Conservation (phyloP, 2,113 vertebrate species). For the Varanus komodoensis region DNA sequence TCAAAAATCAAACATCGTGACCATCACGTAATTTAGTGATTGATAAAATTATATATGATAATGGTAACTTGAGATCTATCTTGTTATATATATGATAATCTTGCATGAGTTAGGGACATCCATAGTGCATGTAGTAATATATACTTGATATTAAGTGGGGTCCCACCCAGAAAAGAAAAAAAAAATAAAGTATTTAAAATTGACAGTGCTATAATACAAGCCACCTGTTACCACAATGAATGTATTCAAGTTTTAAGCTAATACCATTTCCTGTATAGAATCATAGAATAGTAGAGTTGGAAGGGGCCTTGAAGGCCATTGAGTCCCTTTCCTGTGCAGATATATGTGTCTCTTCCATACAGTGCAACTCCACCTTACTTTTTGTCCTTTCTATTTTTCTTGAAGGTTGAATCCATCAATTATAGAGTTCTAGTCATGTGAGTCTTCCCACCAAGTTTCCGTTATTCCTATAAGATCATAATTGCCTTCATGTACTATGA, state of each 20-base stretch:
- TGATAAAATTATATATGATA: background rate
- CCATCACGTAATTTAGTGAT: background rate
- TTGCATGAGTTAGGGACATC: background rate
- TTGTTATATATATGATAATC: background rate
- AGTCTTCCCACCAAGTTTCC: too few species aligned
- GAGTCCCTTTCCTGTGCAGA: too few species aligned
- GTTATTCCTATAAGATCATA: too few species aligned
- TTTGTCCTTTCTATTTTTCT: too few species aligned
- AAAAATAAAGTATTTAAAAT: conserved; percentile 25
- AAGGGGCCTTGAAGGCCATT: too few species aligned
- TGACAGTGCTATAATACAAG: background rate
- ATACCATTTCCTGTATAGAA: background rate
- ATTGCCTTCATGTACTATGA: too few species aligned
- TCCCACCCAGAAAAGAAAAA: background rate
- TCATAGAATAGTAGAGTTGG: too few species aligned
- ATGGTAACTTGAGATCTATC: too few species aligned
- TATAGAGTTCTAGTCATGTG: too few species aligned
- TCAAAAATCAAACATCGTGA: background rate
- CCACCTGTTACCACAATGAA: conserved; percentile 4
- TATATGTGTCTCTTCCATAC: too few species aligned
- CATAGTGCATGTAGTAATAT: background rate
- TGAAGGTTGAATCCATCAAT: too few species aligned
- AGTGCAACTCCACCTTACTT: too few species aligned
- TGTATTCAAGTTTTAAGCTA: background rate
- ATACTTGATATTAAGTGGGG: background rate